Percentiles rank a stretch among this genome's conserved stretches.
These are phyloP conservation scores for Trichonephila clavipes DNA, from an alignment of 1,140 invertebrate genomes.

Conservation along the genomic window DNA sequence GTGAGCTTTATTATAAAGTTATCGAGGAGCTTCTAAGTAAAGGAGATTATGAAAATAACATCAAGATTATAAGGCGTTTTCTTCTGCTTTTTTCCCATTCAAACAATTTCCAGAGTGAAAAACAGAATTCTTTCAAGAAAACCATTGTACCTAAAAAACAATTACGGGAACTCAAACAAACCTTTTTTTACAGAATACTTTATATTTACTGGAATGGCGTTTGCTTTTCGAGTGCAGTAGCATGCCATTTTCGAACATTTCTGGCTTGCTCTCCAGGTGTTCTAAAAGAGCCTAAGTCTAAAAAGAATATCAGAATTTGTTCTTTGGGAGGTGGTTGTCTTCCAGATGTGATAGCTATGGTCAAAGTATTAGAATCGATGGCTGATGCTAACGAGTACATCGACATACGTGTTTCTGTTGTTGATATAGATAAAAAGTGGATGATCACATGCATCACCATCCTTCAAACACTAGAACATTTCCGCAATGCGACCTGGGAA, in stretches of 20 bases:
- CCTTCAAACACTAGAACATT: background rate
- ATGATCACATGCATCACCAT: background rate
- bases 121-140: background rate
- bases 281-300: background rate
- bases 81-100: background rate
- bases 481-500: background rate
- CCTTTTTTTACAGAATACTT: background rate
- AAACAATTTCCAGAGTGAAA: background rate
- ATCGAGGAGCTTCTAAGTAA: background rate
- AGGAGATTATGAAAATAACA: background rate
- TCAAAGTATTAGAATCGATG: background rate
- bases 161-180: background rate
- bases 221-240: background rate
- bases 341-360: constrained; percentile 12
- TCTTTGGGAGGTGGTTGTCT: background rate
- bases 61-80: background rate
- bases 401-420: background rate
- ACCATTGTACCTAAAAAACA: background rate
- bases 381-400: background rate
- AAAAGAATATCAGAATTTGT: constrained; percentile 13
- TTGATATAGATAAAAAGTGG: background rate
- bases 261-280: background rate
- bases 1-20: background rate
- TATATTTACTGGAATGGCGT: background rate
- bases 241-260: background rate